Base-by-base conservation (phyloP, 2,797 vertebrate species). In the Nyctibius grandis region DNA sequence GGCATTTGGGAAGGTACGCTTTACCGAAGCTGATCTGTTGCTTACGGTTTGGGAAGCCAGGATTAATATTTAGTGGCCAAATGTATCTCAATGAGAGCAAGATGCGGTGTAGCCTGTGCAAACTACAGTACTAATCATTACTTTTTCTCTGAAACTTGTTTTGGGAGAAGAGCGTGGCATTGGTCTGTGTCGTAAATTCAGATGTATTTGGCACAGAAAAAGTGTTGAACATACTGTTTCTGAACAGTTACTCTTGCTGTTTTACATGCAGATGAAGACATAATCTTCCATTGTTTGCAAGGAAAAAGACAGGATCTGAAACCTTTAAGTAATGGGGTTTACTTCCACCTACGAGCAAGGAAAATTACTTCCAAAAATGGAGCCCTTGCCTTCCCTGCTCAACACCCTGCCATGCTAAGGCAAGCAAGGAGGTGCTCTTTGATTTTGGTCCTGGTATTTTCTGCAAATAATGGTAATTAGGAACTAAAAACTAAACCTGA, bases 1-100 rank as follows among this genome's bases (percentile, higher is more conserved):
- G 72, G 65, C 69, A 61, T 79, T 91, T 88, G 42, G 91, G 80
- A 92, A 91, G 51, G 45, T 50, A 77, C 34, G 40, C 78, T 81
- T 80, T 72, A 33, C 33, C 1, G 2, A 50, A 90, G 15, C 11
- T 25, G 28, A 65, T 42, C 8, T 12, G 6, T 44, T 82, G 33
- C 69, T 84, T 73, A 29, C 19, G 5, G 70, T 84, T 85, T 72
- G 33, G 59, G 47, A 76, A 89, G 57, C 28, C 50, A 40, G 38
- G 33, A 65, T 25, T 57, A 68, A 47, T 47, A 59, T 1, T 57
- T 25, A 47, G 6, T 65, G 21, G 36, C 26, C 34, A 84, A 81
- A 73, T 40, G 16, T 64, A 40, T 64, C 75, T 88, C 61, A 51
- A 34, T 54, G 33, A 23, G 38, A 74, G 10, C 54, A 61, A n/a